phyloP scores from a whole-genome alignment of 2,888 invertebrate genomes.

The Lysandra bellargus region DNA sequence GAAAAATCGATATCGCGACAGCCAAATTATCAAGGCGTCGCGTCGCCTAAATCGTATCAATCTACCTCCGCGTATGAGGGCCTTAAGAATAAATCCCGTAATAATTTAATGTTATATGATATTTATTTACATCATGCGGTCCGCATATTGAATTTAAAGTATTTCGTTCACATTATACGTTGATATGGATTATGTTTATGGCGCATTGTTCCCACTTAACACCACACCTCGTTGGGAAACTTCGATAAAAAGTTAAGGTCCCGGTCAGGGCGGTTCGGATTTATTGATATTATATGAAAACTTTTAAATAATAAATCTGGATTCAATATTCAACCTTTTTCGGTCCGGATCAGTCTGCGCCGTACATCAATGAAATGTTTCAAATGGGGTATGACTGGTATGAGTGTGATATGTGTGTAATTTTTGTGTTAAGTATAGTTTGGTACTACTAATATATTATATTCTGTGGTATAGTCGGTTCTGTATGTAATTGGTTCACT shows the following conservation, averaged over 20 bases:
- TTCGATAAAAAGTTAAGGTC: slow-evolving; percentile 62
- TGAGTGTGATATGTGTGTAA: too few relatives aligned
- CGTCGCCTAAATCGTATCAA: too few relatives aligned
- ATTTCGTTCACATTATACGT: slow-evolving; percentile 66
- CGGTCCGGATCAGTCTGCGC: background rate
- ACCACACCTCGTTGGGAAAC: slow-evolving; percentile 53
- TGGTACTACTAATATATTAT: too few relatives aligned
- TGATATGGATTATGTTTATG: slow-evolving; percentile 72
- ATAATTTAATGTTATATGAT: slow-evolving; percentile 8
- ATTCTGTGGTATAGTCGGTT: too few relatives aligned
- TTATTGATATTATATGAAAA: slow-evolving; percentile 43
- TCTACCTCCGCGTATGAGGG: too few relatives aligned
- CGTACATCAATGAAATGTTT: background rate
- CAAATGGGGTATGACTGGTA: background rate
- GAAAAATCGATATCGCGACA: too few relatives aligned
- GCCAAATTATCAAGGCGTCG: too few relatives aligned
- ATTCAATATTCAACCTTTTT: background rate
- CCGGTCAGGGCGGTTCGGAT: slow-evolving; percentile 45
- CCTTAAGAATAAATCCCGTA: background rate
- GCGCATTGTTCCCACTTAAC: slow-evolving; percentile 64
- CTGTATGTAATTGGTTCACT: too few relatives aligned
- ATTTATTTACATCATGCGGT: slow-evolving; percentile 40
- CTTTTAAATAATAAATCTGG: background rate
- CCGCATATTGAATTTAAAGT: slow-evolving; percentile 64
- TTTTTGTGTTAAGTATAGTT: too few relatives aligned